phyloP scores from a whole-genome alignment of 2,888 invertebrate species.

The Ectemnius cavifrons region DNA sequence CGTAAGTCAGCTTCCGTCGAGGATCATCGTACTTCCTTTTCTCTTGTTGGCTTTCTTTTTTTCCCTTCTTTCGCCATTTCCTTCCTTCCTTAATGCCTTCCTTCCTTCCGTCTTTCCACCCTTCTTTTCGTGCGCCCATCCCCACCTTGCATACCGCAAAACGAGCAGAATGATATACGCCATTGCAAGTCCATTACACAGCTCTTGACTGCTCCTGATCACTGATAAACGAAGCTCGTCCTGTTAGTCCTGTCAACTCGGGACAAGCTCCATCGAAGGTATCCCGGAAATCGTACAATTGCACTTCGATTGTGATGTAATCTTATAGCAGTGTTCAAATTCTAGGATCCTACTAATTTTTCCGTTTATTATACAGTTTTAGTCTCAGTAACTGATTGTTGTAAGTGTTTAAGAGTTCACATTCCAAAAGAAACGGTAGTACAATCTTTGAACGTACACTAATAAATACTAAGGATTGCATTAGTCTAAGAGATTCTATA shows the following conservation, averaged over 20 bases:
- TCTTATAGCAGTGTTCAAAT: too few relatives aligned
- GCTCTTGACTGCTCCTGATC: constrained; percentile 36
- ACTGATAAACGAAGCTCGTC: constrained; percentile 4
- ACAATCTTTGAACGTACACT: too few relatives aligned
- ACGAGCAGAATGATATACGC: constrained; percentile 43
- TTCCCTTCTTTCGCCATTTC: constrained; percentile 18
- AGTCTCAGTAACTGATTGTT: too few relatives aligned
- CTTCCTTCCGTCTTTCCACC: constrained; percentile 9
- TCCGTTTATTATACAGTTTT: too few relatives aligned
- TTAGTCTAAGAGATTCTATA: too few relatives aligned
- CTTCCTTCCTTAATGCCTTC: neutral
- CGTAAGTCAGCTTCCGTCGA: constrained; percentile 61
- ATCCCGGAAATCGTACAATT: too few relatives aligned
- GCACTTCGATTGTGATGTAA: too few relatives aligned
- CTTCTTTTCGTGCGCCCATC: constrained; percentile 5
- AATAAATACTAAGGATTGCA: too few relatives aligned
- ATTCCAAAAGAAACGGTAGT: too few relatives aligned
- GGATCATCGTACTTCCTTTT: constrained; percentile 43
- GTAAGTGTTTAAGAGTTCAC: too few relatives aligned
- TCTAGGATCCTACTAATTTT: too few relatives aligned
- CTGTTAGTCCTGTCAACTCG: constrained; percentile 31
- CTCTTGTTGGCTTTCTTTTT: constrained; percentile 8
- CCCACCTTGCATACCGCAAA: neutral
- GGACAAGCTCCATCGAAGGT: neutral
- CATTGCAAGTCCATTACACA: constrained; percentile 42